A percentile compares a stretch with the other conserved stretches of the same genome.
These are phyloP conservation scores for Cheilinus undulatus DNA, from an alignment of 2,113 vertebrate genomes.

Conservation along the genomic window DNA sequence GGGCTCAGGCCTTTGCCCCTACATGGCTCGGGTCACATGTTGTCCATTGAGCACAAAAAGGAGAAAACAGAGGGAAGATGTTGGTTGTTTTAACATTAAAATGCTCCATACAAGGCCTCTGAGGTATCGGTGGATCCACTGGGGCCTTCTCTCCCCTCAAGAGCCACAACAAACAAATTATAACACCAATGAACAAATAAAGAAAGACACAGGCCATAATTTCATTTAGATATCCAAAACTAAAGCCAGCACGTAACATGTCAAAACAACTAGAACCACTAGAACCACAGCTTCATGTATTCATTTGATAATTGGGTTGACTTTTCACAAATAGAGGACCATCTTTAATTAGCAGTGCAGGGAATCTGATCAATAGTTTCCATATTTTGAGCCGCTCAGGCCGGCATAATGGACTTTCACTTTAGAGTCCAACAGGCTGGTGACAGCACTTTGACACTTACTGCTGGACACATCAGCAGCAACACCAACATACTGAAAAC, in stretches of 20 bases:
- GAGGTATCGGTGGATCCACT: slow-evolving; percentile 41
- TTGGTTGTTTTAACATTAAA: slow-evolving; percentile 26
- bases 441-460: slow-evolving; percentile 48
- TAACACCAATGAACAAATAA: slow-evolving; percentile 22
- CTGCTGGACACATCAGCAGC: slow-evolving; percentile 22
- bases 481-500: not conserved
- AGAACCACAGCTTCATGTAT: slow-evolving; percentile 67
- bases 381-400: slow-evolving; percentile 66
- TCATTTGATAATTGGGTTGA: slow-evolving; percentile 75
- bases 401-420: slow-evolving; percentile 71
- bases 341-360: slow-evolving; percentile 77
- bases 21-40: slow-evolving; percentile 61
- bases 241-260: not conserved
- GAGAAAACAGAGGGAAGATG: slow-evolving; percentile 18
- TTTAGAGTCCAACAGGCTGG: slow-evolving; percentile 59
- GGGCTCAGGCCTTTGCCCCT: slow-evolving; percentile 30
- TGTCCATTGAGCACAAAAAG: slow-evolving; percentile 50
- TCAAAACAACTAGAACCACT: not conserved
- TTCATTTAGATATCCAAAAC: not conserved
- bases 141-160: not conserved
- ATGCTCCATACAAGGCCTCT: slow-evolving; percentile 17
- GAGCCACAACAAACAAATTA: slow-evolving; percentile 42
- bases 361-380: slow-evolving; percentile 74
- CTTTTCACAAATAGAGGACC: slow-evolving; percentile 78
- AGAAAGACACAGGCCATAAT: not conserved